Percentiles rank a stretch among this genome's conserved stretches.
These are phyloP conservation scores for Zenarchopterus dispar DNA, from an alignment of 2,797 vertebrate genomes.

Conservation along the genomic window DNA sequence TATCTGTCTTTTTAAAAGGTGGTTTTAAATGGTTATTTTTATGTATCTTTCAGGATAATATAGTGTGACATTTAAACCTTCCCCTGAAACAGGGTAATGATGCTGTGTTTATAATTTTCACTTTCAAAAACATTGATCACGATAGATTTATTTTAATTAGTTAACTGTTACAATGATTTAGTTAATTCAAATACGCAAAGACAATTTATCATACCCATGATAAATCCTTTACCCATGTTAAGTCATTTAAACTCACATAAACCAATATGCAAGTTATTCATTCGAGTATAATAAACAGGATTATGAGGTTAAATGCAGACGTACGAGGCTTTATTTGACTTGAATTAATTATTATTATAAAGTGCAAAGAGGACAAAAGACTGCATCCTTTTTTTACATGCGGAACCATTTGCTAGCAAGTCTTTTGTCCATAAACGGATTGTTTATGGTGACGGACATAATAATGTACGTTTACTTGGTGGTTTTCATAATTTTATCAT, in stretches of 20 bases:
- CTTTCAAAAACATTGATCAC: constrained; percentile 4
- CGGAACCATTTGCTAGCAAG: constrained; percentile 56
- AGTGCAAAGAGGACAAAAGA: too few relatives aligned
- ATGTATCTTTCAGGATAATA: constrained; percentile 73
- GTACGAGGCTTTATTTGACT: too few relatives aligned
- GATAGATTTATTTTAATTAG: not conserved
- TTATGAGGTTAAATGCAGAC: too few relatives aligned
- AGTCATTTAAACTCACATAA: not conserved
- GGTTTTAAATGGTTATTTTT: constrained; percentile 26
- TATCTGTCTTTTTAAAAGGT: not conserved
- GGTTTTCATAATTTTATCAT: constrained; percentile 49
- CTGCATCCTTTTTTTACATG: not conserved
- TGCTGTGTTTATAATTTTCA: constrained; percentile 49
- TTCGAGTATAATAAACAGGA: too few relatives aligned
- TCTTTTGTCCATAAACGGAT: constrained; percentile 69
- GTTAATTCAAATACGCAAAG: not conserved
- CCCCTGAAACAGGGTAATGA: constrained; percentile 65
- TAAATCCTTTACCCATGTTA: not conserved
- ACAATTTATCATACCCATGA: too few relatives aligned
- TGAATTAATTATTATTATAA: too few relatives aligned
- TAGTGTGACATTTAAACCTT: constrained; percentile 75
- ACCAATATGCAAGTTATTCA: not conserved
- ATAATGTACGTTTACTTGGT: constrained; percentile 71
- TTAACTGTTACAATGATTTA: fast-evolving
- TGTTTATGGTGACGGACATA: constrained; percentile 68